phyloP scores from a whole-genome alignment of 2,888 invertebrate genomes.

The Coecobrya sp. region DNA sequence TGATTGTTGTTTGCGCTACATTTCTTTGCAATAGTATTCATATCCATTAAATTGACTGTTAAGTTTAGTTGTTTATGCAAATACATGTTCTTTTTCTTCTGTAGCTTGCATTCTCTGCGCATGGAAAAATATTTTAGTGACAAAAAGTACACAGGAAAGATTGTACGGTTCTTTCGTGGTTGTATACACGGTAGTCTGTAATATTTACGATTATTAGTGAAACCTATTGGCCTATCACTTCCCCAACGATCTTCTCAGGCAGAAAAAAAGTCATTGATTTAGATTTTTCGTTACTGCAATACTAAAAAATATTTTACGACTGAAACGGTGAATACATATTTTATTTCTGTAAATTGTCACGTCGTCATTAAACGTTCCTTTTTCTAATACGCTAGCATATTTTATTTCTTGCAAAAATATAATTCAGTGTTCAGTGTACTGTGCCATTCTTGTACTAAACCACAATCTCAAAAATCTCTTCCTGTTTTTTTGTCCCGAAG shows the following conservation, averaged over 20 bases:
- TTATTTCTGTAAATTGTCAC: conserved; percentile 27
- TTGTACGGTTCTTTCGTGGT: background rate
- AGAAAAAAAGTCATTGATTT: background rate
- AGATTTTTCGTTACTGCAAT: conserved; percentile 3
- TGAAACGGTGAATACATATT: conserved; percentile 48
- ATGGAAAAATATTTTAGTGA: conserved; percentile 30
- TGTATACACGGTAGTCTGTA: too few relatives aligned
- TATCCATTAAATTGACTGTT: background rate
- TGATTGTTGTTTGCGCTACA: conserved; percentile 24
- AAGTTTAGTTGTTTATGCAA: conserved; percentile 21
- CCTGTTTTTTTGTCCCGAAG: conserved; percentile 55
- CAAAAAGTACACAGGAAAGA: background rate
- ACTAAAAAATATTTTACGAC: conserved; percentile 29
- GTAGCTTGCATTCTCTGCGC: background rate
- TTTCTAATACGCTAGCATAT: background rate
- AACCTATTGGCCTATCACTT: background rate
- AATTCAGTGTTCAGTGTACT: background rate
- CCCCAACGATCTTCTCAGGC: background rate
- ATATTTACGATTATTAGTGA: conserved; percentile 5
- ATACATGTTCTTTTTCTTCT: background rate
- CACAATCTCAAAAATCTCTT: conserved; percentile 49
- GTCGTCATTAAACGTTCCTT: conserved; percentile 7
- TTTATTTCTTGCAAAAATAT: background rate
- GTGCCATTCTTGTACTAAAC: conserved; percentile 11
- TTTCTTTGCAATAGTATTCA: background rate